A percentile compares a stretch with the other conserved stretches of the same genome.
Evolutionary conservation across 2,888 invertebrate genomes (phyloP).

Genomic region (Nipponacmea schrenckii): DNA sequence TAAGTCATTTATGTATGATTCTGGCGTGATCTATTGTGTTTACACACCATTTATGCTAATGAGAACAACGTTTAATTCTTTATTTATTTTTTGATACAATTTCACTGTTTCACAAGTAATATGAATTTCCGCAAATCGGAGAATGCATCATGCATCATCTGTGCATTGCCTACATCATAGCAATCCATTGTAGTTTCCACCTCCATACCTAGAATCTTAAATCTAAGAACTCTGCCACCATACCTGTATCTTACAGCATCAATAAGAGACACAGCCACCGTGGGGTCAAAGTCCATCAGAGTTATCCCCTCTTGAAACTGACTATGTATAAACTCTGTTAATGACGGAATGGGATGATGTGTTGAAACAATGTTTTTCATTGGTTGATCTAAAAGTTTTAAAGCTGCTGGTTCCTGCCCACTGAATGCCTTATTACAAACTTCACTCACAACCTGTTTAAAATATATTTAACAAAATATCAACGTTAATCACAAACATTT

Average conservation of each 20-base stretch:
- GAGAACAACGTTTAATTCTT: no score
- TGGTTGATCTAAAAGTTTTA: conserved; percentile 49
- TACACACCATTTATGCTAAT: no score
- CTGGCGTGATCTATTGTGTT: no score
- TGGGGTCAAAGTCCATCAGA: conserved; percentile 55
- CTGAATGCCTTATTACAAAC: conserved; percentile 43
- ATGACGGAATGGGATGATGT: conserved; percentile 28
- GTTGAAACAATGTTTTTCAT: conserved; percentile 34
- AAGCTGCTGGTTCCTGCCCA: conserved; percentile 45
- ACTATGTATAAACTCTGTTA: conserved; percentile 39
- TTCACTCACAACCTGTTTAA: conserved; percentile 38
- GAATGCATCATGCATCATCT: no score
- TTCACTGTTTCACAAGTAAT: no score
- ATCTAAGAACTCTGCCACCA: background rate
- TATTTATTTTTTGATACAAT: no score
- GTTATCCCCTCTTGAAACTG: conserved; percentile 45
- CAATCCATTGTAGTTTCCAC: no score
- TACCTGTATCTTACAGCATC: conserved; percentile 59
- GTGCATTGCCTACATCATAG: no score
- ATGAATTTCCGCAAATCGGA: no score
- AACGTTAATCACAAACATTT: background rate
- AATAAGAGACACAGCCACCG: conserved; percentile 49
- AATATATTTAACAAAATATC: conserved; percentile 6
- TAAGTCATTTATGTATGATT: no score
- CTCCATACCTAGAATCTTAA: no score